Base-by-base conservation (phyloP, 2,797 vertebrate genomes). In the Pempheris klunzingeri region DNA sequence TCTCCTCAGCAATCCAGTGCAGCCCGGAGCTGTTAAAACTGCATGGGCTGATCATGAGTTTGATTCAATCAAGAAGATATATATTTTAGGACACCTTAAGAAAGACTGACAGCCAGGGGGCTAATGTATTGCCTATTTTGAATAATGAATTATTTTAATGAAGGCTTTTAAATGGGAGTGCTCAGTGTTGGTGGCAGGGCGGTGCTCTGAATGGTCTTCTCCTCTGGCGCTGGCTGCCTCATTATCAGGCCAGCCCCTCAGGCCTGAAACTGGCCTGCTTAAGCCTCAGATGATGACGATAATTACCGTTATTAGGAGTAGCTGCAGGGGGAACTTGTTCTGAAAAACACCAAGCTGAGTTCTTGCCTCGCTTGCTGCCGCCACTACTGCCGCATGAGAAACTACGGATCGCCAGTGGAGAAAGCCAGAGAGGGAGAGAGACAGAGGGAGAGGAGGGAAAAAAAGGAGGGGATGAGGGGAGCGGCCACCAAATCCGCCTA, bases 271-370 rank as follows among this genome's bases (percentile, higher is more conserved):
- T 94, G 95, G 92, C 95, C 95, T 95, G 95, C 93, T 94, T 94
- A 92, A 93, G 90, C 92, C 92, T 92, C 89, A 76, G 88, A 94
- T 94, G 91, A 95, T 95, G 93, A 92, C 92, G 92, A 87, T 96
- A 95, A 96, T 96, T 96, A 95, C 92, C 89, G 74, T 97, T 95
- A 96, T 96, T 92, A 93, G 94, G 92, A 94, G 90, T 94, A 93
- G 96, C 96, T 96, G 92, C 89, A 82, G 96, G 96, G 94, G 91
- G 86, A 92, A 93, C 92, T 93, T 92, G 93, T 93, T 93, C 93
- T 92, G 90, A 92, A 93, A 93, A 93, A 91, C 91, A 92, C 92
- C 91, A 92, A 92, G 92, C 87, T 90, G 91, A 91, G 91, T 88
- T 92, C 87, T 84, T 91, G 80, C 83, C 82, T 90, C 52, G 76